Evolutionary conservation across 2,888 invertebrate species (phyloP).

Genomic region (Scelioninae gen. 1): DNA sequence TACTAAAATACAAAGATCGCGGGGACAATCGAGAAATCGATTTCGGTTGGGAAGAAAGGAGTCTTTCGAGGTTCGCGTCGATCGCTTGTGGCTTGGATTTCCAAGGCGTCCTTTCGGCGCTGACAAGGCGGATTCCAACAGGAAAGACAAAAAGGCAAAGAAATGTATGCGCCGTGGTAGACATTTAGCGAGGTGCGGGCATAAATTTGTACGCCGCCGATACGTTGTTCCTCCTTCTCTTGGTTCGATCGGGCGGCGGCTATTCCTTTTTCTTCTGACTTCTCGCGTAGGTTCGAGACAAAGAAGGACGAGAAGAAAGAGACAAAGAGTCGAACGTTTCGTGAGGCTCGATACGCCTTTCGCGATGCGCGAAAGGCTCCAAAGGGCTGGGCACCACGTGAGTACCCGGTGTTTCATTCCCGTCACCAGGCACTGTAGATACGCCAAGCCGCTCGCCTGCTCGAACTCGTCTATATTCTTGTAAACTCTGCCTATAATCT

Average conservation of each 20-base stretch:
- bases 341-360: conserved; percentile 61
- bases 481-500: conserved; percentile 67
- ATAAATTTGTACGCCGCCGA: conserved; percentile 79
- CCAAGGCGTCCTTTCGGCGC: conserved; percentile 67
- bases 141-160: conserved; percentile 67
- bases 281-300: conserved; percentile 64
- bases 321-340: conserved; percentile 47
- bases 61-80: conserved; percentile 56
- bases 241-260: conserved; percentile 65
- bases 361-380: conserved; percentile 47
- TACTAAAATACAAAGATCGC: conserved; percentile 59
- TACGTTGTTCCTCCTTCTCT: conserved; percentile 71
- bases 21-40: conserved; percentile 64
- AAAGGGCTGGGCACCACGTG: conserved; percentile 48
- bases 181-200: conserved; percentile 78
- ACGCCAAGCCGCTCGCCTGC: conserved; percentile 34
- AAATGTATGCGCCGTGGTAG: conserved; percentile 75
- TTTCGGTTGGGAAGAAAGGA: conserved; percentile 39
- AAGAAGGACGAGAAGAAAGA: conserved; percentile 37
- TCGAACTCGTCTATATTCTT: conserved; percentile 57
- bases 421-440: conserved; percentile 33
- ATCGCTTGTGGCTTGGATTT: conserved; percentile 62
- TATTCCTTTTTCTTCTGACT: conserved; percentile 55
- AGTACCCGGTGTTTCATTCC: too few species aligned
- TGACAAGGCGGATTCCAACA: conserved; percentile 70